These are phyloP conservation scores for Pantala flavescens DNA, from an alignment of 1,140 invertebrate species.

Conservation along the genomic window DNA sequence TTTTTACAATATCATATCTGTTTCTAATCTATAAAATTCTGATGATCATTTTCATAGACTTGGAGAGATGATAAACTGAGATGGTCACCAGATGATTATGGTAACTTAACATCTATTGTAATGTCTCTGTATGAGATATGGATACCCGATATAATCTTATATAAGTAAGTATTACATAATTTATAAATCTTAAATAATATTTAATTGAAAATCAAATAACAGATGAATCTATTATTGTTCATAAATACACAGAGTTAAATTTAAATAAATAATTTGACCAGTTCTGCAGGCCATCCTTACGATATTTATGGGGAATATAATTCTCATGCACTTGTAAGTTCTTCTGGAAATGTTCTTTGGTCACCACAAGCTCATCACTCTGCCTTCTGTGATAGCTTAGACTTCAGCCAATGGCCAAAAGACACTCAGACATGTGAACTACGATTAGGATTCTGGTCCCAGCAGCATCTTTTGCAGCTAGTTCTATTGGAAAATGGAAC, in stretches of 20 bases:
- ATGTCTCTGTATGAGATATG: constrained; percentile 32
- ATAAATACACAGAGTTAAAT: too few species aligned
- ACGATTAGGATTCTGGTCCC: constrained; percentile 20
- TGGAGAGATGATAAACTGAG: constrained; percentile 34
- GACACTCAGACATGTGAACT: constrained; percentile 20
- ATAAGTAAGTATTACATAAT: constrained; percentile 29
- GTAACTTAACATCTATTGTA: constrained; percentile 28
- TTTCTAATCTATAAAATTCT: constrained; percentile 17
- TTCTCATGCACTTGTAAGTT: too few species aligned
- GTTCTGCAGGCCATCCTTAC: too few species aligned
- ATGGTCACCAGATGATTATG: constrained; percentile 32
- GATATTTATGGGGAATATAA: too few species aligned
- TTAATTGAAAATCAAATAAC: too few species aligned
- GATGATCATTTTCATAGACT: background rate
- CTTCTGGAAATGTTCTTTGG: constrained; percentile 19
- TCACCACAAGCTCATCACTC: constrained; percentile 11
- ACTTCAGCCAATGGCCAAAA: constrained; percentile 20
- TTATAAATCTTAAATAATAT: background rate
- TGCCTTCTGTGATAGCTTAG: constrained; percentile 18
- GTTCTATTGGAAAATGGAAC: constrained; percentile 17
- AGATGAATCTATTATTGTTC: too few species aligned
- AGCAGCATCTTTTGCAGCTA: constrained; percentile 14
- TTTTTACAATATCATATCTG: constrained; percentile 17
- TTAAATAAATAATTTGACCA: too few species aligned
- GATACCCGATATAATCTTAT: constrained; percentile 34